phyloP scores from a whole-genome alignment of 2,888 invertebrate genomes.

The Iselma pallidipennis region DNA sequence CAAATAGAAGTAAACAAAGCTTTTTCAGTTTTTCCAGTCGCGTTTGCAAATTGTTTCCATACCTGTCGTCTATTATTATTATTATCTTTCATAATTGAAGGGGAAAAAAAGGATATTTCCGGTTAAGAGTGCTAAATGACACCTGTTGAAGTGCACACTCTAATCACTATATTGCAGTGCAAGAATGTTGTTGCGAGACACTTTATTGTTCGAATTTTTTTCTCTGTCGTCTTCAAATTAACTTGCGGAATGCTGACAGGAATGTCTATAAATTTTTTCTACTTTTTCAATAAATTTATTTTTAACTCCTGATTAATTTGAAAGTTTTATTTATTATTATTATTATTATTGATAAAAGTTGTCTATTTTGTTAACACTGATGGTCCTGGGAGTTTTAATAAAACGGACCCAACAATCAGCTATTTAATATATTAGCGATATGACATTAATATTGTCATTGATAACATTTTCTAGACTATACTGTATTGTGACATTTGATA shows the following conservation, averaged over 20 bases:
- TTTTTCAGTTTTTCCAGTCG: not conserved
- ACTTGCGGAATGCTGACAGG: not conserved
- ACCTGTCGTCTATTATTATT: not conserved
- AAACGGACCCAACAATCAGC: no score
- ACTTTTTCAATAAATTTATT: no score
- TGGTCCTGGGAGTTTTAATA: no score
- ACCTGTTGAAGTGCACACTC: not conserved
- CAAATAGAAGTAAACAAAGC: not conserved
- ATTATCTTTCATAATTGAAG: not conserved
- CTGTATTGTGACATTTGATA: not conserved
- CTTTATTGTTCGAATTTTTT: no score
- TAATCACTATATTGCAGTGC: not conserved
- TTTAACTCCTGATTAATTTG: not conserved
- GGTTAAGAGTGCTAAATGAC: not conserved
- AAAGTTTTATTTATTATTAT: not conserved
- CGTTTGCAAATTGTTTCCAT: not conserved
- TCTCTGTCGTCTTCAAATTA: no score
- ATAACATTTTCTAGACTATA: not conserved
- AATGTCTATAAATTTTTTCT: no score
- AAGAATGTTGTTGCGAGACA: no score
- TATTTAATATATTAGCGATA: no score
- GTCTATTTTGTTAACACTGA: no score
- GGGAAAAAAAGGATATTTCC: not conserved
- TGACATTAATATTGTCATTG: not conserved
- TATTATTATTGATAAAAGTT: not conserved